Evolutionary conservation across 2,888 invertebrate genomes (phyloP), one percentile per base, ranked within the genome.

Genomic region (Tipula vernalis): DNA sequence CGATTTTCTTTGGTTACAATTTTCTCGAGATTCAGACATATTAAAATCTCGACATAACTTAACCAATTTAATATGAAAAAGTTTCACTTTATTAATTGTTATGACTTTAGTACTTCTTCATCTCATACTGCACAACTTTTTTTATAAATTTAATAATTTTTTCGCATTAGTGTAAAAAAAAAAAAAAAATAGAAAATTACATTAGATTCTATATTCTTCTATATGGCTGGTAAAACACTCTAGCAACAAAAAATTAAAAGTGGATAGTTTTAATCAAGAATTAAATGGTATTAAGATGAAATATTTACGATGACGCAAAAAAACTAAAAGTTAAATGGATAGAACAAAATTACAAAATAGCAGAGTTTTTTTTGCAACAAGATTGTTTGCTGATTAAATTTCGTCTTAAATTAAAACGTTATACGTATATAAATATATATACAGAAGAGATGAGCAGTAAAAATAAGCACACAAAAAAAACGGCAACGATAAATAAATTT

Each of bases 281-380:
- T 71, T 71, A 71, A 71, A 71, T 71, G 71, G 71, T 71, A 71
- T 71, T 71, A 71, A 71, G 71, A 71, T 71, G 71, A 71, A 71
- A 71, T 28, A 28, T 71, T 28, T 71, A 71, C 57, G 57, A 57
- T 57, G 57, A 57, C 57, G 6, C 28, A 18, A 28, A 71, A 71
- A 71, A 44, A 5, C 10, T 10, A 57, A 57, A 57, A 5, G 28
- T 18, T 71, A 71, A 71, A 71, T 71, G 71, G 28, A 71, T 71
- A 12, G 10, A 71, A 71, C 28, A 71, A 71, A 71, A 71, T 71
- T 71, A 71, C 12, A 71, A 71, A 71, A 71, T 71, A 28, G 71
- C 28, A 28, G 12, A 51, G 3, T 28, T 28, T 28, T 28, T 28
- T 51, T 12, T 71, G 71, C 71, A 12, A 28, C 71, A 71, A 71